These are phyloP conservation scores for Vespertilio murinus DNA, from an alignment of 2,797 vertebrate species.

Conservation along the genomic window DNA sequence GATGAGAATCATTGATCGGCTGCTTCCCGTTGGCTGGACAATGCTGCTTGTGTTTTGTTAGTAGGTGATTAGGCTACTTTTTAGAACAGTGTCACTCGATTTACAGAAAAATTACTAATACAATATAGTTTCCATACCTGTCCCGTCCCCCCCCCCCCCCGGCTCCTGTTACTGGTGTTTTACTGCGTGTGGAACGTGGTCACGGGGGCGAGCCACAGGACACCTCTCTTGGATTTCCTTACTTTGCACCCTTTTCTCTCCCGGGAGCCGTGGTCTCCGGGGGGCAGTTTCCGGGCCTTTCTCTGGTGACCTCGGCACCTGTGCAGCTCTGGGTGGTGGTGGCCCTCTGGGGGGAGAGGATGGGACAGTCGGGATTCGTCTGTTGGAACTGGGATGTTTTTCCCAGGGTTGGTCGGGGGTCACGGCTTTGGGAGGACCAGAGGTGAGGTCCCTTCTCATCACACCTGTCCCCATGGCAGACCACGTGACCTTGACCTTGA, in stretches of 20 bases:
- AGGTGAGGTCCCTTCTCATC: accelerated
- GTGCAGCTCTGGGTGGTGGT: not conserved
- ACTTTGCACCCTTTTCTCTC: not conserved
- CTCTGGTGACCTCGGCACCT: not conserved
- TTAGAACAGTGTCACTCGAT: not conserved
- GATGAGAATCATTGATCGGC: too few species aligned
- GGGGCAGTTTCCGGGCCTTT: not conserved
- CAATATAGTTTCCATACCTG: not conserved
- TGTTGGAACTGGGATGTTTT: not conserved
- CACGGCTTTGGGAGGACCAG: accelerated
- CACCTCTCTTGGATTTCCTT: too few species aligned
- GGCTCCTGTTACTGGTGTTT: accelerated
- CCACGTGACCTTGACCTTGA: accelerated
- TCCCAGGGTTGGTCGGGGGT: not conserved
- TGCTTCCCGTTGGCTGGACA: too few species aligned
- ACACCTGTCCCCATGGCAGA: accelerated
- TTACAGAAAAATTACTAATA: not conserved
- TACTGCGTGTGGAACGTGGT: accelerated
- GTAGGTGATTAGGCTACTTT: not conserved
- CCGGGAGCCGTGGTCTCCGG: not conserved
- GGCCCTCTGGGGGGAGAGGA: too few species aligned
- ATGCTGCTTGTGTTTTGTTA: too few species aligned
- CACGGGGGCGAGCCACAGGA: accelerated
- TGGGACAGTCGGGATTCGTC: not conserved
- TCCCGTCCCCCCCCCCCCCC: too few species aligned